Base-by-base conservation (phyloP, 2,888 invertebrate genomes). In the Rhingia rostrata region DNA sequence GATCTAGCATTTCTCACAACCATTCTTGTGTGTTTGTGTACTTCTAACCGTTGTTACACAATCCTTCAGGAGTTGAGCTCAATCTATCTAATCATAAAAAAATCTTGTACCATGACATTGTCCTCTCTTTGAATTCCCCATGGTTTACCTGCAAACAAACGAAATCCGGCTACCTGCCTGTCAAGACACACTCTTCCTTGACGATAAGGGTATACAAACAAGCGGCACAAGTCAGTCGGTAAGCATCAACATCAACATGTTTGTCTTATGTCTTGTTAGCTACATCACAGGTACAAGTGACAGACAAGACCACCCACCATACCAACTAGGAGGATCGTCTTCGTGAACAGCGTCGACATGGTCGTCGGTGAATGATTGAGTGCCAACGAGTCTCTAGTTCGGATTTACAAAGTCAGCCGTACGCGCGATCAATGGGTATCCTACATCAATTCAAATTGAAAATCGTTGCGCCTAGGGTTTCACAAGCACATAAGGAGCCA, bases 371-470 rank as follows among this genome's bases (percentile, higher is more conserved):
- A 82, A 56, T 78, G 83, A 79, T 79, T 74, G 63, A 58, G 73
- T 69, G 67, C 41, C 58, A 73, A 69, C 33, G 41, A 51, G 51
- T 45, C 35, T 63, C 37, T 12, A 33, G 22, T 43, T 47, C 47
- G 35, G 45, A 45, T 12, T 30, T 43, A 39, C 45, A 70, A 32
- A 43, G 47, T 43, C 67, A 64, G 14, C 58, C 74, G 58, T 37
- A 58, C 2, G 14, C 37, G 77, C 43, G 53, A 83, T 78, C 63
- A 70, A 63, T 63, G 56, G 63, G 66, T 66, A 77, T 63, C 77
- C 61, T 64, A 58, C 64, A 66, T 72, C 53, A 73, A 78, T 78
- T 83, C 69, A 47, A 69, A 73, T 77, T 70, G 47, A 32, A 75
- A 69, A 82, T 63, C 67, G 30, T 5, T 73, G 32, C 37, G 30